These are phyloP conservation scores for Drosophila paucipuncta DNA, from an alignment of 2,888 invertebrate genomes.

Conservation along the genomic window DNA sequence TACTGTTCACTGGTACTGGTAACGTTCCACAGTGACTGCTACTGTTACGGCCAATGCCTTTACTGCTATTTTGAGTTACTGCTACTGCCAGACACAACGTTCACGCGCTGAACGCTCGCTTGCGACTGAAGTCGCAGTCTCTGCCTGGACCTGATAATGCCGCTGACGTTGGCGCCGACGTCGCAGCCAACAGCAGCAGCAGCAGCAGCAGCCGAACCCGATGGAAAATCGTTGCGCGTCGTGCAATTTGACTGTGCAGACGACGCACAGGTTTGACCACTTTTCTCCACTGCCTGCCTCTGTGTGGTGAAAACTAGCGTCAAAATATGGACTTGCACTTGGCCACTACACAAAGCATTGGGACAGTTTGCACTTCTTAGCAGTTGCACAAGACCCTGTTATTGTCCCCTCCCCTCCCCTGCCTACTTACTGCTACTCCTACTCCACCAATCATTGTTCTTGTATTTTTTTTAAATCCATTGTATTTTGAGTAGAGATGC, in stretches of 20 bases:
- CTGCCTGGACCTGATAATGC: slow-evolving; percentile 68
- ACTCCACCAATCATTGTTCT: not conserved
- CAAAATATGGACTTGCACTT: slow-evolving; percentile 57
- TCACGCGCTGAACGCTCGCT: slow-evolving; percentile 76
- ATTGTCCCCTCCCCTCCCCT: too few species aligned
- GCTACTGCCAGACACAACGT: slow-evolving; percentile 59
- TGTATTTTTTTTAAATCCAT: not conserved
- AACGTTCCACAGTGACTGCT: slow-evolving; percentile 6
- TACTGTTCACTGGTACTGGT: slow-evolving; percentile 14
- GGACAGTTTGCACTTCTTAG: slow-evolving; percentile 18
- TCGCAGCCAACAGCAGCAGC: slow-evolving; percentile 12
- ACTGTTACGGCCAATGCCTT: slow-evolving; percentile 11
- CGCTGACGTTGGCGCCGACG: slow-evolving; percentile 25
- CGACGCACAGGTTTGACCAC: slow-evolving; percentile 60
- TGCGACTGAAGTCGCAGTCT: slow-evolving; percentile 73
- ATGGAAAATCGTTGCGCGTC: slow-evolving; percentile 40
- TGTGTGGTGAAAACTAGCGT: slow-evolving; percentile 69
- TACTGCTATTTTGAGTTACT: slow-evolving; percentile 16
- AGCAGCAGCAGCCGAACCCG: slow-evolving; percentile 32
- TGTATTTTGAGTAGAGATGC: not conserved
- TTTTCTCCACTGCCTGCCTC: slow-evolving; percentile 63
- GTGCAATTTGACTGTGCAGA: slow-evolving; percentile 36
- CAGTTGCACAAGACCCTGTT: slow-evolving; percentile 10
- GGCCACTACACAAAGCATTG: slow-evolving; percentile 26
- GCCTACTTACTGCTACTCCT: not conserved